Base-by-base conservation (phyloP, 2,113 vertebrate genomes). In the Heterocephalus glaber region DNA sequence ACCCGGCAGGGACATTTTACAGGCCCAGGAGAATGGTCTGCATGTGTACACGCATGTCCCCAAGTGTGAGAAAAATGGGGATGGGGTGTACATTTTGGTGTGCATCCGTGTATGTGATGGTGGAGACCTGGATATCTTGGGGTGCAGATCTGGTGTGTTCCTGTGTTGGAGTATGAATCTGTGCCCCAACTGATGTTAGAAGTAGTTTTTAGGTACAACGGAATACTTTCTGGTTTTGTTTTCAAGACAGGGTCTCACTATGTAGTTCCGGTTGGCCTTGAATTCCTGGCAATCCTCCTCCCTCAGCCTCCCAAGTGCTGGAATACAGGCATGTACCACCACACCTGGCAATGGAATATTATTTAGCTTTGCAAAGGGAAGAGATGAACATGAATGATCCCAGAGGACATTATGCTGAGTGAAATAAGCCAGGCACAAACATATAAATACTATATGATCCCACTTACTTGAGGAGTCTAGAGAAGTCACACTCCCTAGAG, bases 391-490 rank as follows among this genome's bases (percentile, higher is more conserved):
- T 0, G 20, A n/a, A 13, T 24, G 30, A 9, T 5, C 7, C n/a
- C 7, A 33, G 79, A 56, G 14, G 41, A 16, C 13, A 1, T n/a
- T 1, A 22, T 8, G 60, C 68, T 30, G 14, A 65, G 70, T 2
- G n/a, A 86, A 14, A 24, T 4, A 3, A 47, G 4, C 47, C 49
- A 41, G 88, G 4, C 8, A 54, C 41, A 3, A 10, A 56, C 33
- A 13, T 70, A 26, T 52, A 60, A 20, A 16, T 0, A 3, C 38
- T 2, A 2, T 7, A 0, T 0, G 0, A 1, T 5, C 56, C 7
- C 79, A 5, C 58, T 52, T 11, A 3, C 1, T 0, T 1, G 44
- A 38, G 22, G 41, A 1, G 5, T 22, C 14, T 9, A 2, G 38
- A 60, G 44, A 9, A 22, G 11, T 41, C 72, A 20, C 3, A 38